phyloP scores from a whole-genome alignment of 2,113 vertebrate genomes.

The Periophthalmodon schlosseri region DNA sequence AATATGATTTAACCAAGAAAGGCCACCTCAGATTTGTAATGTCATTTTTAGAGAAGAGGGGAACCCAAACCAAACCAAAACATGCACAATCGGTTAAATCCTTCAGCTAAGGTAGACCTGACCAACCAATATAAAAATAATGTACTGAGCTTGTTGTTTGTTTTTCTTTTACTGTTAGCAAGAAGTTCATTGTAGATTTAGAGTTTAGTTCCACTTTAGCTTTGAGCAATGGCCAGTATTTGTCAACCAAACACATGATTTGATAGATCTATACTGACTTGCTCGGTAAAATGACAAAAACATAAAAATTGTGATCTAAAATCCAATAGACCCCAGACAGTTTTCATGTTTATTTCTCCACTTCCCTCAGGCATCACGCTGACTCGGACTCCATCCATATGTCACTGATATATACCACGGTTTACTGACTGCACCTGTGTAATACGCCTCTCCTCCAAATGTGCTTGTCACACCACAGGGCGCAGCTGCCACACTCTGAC shows the following conservation, averaged over 20 bases:
- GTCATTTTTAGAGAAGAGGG: no score
- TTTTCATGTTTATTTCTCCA: background rate
- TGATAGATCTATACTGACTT: background rate
- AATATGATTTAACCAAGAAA: no score
- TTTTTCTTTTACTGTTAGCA: no score
- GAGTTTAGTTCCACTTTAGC: no score
- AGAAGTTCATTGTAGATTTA: no score
- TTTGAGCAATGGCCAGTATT: no score
- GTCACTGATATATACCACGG: background rate
- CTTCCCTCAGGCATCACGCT: background rate
- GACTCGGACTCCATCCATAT: background rate
- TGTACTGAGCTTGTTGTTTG: no score
- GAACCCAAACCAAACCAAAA: no score
- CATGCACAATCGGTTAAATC: no score
- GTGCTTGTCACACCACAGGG: slow-evolving; percentile 17
- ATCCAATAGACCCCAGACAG: background rate
- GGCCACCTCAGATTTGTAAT: no score
- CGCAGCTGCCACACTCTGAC: slow-evolving; percentile 35
- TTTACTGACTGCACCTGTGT: background rate
- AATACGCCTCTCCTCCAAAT: background rate
- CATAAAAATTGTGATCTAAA: background rate
- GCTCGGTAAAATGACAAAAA: background rate
- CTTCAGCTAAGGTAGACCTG: no score
- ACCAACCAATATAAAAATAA: no score
- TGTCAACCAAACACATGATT: background rate